Percentiles rank a stretch among this genome's conserved stretches.
Conservation (phyloP, 2,888 invertebrate species). For the Tiphia femorata region DNA sequence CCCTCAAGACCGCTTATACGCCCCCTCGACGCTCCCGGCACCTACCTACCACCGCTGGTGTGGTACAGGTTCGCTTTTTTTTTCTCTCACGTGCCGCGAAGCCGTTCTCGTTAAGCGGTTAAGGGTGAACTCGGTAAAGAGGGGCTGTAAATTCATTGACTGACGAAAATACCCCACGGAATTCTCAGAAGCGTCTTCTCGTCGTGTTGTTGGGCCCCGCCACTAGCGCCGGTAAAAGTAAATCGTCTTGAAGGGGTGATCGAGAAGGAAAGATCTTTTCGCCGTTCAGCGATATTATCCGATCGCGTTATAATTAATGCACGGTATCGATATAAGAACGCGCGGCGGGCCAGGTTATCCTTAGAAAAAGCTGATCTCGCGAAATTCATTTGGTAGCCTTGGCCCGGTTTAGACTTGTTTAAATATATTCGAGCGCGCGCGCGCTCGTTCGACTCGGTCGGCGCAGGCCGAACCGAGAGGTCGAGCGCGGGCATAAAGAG, state of each 20-base stretch:
- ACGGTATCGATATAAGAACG: no score
- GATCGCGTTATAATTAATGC: no score
- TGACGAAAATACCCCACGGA: conserved; percentile 63
- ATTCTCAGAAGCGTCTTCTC: conserved; percentile 48
- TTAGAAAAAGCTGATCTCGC: no score
- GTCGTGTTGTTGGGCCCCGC: conserved; percentile 5
- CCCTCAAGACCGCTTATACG: conserved; percentile 63
- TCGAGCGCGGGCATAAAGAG: neutral
- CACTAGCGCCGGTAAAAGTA: neutral
- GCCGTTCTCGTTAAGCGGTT: conserved; percentile 67
- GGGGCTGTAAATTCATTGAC: conserved; percentile 68
- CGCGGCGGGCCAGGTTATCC: no score
- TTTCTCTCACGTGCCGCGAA: conserved; percentile 64
- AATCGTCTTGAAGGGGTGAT: neutral
- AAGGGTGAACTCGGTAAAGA: conserved; percentile 56
- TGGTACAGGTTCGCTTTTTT: conserved; percentile 51
- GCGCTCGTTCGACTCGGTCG: neutral
- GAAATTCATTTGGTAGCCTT: no score
- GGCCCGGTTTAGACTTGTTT: no score
- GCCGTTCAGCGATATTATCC: no score
- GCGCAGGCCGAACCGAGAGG: neutral
- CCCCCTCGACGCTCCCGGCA: conserved; percentile 25
- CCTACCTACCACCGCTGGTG: conserved; percentile 21
- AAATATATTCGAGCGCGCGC: no score
- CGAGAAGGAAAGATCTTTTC: neutral